Evolutionary conservation across 1,140 invertebrate genomes (phyloP).

Genomic region (Rhopalosiphum padi): DNA sequence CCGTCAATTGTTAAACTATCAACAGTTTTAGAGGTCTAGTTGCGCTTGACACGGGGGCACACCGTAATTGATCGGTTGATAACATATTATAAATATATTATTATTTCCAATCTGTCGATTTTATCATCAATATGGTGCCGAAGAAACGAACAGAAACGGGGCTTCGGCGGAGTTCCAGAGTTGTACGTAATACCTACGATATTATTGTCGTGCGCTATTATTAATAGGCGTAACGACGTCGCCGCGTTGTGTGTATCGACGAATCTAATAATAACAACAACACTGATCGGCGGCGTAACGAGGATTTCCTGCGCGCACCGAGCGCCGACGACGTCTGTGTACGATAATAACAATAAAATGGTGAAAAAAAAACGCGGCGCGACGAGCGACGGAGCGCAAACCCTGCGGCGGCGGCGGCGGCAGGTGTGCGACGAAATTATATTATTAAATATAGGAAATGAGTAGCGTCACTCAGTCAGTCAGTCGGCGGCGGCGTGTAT

Average conservation of each 20-base stretch:
- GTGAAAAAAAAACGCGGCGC: neutral
- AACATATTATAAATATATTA: too few species aligned
- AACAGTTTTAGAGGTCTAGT: too few species aligned
- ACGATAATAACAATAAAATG: neutral
- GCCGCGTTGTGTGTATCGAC: neutral
- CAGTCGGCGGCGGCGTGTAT: neutral
- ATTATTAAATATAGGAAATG: slow-evolving; percentile 18
- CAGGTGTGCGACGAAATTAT: slow-evolving; percentile 27
- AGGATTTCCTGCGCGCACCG: slow-evolving; percentile 33
- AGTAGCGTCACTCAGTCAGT: neutral
- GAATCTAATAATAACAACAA: neutral
- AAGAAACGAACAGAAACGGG: neutral
- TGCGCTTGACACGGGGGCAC: neutral
- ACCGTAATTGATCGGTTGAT: neutral
- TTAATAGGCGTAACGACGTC: neutral
- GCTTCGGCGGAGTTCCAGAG: neutral
- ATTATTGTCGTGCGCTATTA: neutral
- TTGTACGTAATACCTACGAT: neutral
- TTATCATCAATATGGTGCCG: neutral
- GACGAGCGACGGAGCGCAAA: neutral
- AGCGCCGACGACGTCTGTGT: neutral
- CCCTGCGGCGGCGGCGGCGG: neutral
- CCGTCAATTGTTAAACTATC: too few species aligned
- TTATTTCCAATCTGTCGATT: too few species aligned
- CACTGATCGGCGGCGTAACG: slow-evolving; percentile 14